Conservation (phyloP, 1,140 invertebrate species). For the Globodera ellingtonae region DNA sequence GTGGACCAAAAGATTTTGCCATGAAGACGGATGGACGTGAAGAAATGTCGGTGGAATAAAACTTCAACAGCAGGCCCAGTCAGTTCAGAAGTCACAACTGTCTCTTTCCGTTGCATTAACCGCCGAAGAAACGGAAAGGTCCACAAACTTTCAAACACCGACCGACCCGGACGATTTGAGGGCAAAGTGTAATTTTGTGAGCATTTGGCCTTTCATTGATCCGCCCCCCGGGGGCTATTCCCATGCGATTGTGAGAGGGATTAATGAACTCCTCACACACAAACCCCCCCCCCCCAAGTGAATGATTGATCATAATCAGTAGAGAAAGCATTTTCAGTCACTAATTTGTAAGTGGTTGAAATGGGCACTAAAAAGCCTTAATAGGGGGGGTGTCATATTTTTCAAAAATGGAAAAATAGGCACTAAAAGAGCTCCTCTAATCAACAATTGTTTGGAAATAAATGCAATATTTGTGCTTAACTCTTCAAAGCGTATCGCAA, state of each 20-base stretch:
- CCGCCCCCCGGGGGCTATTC: too few species aligned
- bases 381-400: too few species aligned
- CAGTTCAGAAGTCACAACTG: constrained; percentile 2
- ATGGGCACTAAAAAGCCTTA: too few species aligned
- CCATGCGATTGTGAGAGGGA: neutral
- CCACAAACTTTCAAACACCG: neutral
- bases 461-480: too few species aligned
- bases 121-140: neutral
- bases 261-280: neutral
- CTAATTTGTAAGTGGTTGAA: too few species aligned
- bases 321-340: too few species aligned
- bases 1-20: neutral
- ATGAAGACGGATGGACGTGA: constrained; percentile 10
- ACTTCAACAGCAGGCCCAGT: neutral
- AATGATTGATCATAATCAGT: too few species aligned
- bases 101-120: neutral
- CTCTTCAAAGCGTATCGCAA: too few species aligned
- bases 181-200: neutral
- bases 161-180: neutral
- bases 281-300: too few species aligned
- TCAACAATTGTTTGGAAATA: too few species aligned
- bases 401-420: too few species aligned
- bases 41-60: constrained; percentile 3
- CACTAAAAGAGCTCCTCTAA: too few species aligned
- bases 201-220: constrained; percentile 5